Evolutionary conservation across 2,888 invertebrate genomes (phyloP).

Genomic region (Sminthurinus aureus): DNA sequence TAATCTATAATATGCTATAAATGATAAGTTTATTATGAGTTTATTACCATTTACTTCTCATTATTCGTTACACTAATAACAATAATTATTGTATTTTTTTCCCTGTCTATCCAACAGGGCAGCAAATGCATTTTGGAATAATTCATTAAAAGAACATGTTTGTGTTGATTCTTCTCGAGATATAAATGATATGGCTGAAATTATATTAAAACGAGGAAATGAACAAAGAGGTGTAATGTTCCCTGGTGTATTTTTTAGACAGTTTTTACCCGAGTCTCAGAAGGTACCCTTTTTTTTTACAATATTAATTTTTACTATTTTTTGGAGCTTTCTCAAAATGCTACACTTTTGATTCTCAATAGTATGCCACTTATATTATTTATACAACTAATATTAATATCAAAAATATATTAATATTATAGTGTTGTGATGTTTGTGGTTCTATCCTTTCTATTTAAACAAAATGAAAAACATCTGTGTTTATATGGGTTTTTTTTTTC

Average conservation of each 20-base stretch:
- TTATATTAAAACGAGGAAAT: slow-evolving; percentile 73
- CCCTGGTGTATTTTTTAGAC: slow-evolving; percentile 76
- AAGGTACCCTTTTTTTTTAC: slow-evolving; percentile 63
- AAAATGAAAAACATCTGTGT: not conserved
- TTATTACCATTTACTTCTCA: no score
- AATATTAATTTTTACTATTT: not conserved
- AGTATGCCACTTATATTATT: no score
- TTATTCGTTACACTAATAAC: not conserved
- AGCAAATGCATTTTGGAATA: slow-evolving; percentile 75
- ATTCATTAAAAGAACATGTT: slow-evolving; percentile 79
- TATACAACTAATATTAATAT: no score
- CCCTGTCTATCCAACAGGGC: slow-evolving; percentile 68
- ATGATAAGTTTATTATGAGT: no score
- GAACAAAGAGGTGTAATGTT: slow-evolving; percentile 70
- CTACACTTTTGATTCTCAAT: not conserved
- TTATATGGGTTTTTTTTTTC: slow-evolving; percentile 54
- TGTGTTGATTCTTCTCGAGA: slow-evolving; percentile 81
- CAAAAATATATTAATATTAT: no score
- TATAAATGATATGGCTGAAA: slow-evolving; percentile 83
- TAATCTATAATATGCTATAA: no score
- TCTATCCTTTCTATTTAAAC: not conserved
- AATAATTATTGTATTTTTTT: not conserved
- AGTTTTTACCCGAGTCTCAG: slow-evolving; percentile 77
- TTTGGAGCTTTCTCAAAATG: not conserved
- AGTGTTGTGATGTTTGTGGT: no score